phyloP scores from a whole-genome alignment of 2,888 invertebrate genomes.

The Pseudococcus longispinus region DNA sequence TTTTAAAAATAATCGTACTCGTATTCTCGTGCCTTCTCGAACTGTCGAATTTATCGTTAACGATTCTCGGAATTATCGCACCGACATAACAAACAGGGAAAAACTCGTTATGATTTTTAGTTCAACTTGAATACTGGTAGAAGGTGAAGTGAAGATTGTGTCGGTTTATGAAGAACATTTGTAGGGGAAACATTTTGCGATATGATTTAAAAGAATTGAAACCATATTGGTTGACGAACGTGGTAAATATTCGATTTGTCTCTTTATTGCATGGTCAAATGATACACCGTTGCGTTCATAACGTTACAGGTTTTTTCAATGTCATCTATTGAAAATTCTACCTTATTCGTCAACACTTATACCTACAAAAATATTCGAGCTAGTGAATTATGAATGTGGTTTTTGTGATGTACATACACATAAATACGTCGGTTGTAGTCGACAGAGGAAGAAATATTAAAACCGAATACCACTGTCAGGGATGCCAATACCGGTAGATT shows the following conservation, averaged over 20 bases:
- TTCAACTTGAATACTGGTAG: not conserved
- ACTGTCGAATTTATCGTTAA: not conserved
- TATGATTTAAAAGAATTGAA: not conserved
- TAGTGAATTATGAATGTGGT: not conserved
- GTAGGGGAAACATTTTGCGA: not conserved
- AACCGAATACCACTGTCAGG: not conserved
- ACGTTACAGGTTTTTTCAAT: not conserved
- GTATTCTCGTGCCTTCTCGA: not conserved
- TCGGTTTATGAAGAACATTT: not conserved
- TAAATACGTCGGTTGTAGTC: not conserved
- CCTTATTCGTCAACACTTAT: not conserved
- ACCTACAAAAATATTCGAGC: not conserved
- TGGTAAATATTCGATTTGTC: not conserved
- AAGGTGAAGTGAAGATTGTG: not conserved
- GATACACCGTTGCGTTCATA: not conserved
- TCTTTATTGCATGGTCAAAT: not conserved
- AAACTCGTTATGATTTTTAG: not conserved
- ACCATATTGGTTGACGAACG: not conserved
- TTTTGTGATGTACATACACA: not conserved
- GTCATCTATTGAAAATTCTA: not conserved
- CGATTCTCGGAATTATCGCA: not conserved
- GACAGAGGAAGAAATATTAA: not conserved
- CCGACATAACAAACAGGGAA: not conserved
- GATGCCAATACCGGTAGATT: too few species aligned
- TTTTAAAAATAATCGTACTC: not conserved